Evolutionary conservation across 1,140 invertebrate species (phyloP).

Genomic region (Neotoxoptera formosana): DNA sequence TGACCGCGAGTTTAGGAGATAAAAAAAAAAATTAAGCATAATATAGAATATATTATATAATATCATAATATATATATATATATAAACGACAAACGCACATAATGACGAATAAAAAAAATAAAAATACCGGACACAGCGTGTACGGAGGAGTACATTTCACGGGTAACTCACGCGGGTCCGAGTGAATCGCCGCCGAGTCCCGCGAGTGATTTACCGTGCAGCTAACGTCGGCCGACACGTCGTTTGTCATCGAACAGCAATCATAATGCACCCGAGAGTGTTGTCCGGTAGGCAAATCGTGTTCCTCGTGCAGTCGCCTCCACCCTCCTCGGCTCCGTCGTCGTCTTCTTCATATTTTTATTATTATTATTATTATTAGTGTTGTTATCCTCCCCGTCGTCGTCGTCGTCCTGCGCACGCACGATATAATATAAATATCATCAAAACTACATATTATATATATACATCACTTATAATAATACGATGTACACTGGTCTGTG

Average conservation of each 20-base stretch:
- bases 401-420: neutral
- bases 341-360: neutral
- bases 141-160: neutral
- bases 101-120: neutral
- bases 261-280: neutral
- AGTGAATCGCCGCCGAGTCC: constrained; percentile 17
- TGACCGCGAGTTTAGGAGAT: neutral
- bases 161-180: neutral
- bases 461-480: too few species aligned
- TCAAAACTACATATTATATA: neutral
- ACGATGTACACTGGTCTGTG: neutral
- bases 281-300: constrained; percentile 31
- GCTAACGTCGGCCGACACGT: constrained; percentile 45
- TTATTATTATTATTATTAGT: neutral
- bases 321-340: neutral
- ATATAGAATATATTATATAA: neutral
- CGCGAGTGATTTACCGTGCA: constrained; percentile 21
- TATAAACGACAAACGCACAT: neutral
- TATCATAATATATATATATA: neutral
- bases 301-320: too few species aligned
- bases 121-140: constrained; percentile 37
- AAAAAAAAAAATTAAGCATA: neutral
- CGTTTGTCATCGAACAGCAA: constrained; percentile 49
- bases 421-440: neutral
- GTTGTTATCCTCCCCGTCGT: neutral